phyloP scores from a whole-genome alignment of 1,140 invertebrate genomes.

The Bombus consobrinus region DNA sequence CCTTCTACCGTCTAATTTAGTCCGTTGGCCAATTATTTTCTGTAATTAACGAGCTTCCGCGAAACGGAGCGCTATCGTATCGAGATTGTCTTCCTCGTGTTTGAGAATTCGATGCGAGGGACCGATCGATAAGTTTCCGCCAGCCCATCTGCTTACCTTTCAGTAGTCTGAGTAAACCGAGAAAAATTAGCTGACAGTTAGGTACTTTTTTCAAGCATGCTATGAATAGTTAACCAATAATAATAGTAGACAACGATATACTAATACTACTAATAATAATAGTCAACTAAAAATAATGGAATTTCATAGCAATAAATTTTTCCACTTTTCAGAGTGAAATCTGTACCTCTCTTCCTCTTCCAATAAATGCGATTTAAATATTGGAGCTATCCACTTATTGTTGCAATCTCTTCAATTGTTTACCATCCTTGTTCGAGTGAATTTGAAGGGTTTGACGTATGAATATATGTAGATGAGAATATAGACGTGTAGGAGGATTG shows the following conservation, averaged over 20 bases:
- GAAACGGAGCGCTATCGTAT: slow-evolving; percentile 2
- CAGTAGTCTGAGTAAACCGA: too few relatives aligned
- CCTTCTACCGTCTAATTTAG: slow-evolving; percentile 13
- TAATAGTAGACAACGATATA: too few relatives aligned
- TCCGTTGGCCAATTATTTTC: slow-evolving; percentile 60
- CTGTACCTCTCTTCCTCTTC: neutral
- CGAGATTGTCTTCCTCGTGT: neutral
- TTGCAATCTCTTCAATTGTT: slow-evolving; percentile 37
- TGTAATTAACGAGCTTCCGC: slow-evolving; percentile 53
- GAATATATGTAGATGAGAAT: neutral
- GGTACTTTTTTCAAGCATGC: too few relatives aligned
- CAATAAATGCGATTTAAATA: neutral
- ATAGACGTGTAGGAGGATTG: neutral
- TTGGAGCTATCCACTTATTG: neutral
- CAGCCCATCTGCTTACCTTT: too few relatives aligned
- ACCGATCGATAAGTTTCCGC: slow-evolving; percentile 21
- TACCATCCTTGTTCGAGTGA: neutral
- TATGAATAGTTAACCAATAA: too few relatives aligned
- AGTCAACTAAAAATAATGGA: neutral
- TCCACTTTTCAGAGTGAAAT: neutral
- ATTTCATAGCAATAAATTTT: neutral
- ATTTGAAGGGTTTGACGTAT: neutral
- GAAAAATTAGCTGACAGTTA: too few relatives aligned
- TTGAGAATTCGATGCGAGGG: slow-evolving; percentile 3
- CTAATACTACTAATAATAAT: too few relatives aligned